Conservation (phyloP, 1,140 invertebrate species). For the Zaprionus ornatus region DNA sequence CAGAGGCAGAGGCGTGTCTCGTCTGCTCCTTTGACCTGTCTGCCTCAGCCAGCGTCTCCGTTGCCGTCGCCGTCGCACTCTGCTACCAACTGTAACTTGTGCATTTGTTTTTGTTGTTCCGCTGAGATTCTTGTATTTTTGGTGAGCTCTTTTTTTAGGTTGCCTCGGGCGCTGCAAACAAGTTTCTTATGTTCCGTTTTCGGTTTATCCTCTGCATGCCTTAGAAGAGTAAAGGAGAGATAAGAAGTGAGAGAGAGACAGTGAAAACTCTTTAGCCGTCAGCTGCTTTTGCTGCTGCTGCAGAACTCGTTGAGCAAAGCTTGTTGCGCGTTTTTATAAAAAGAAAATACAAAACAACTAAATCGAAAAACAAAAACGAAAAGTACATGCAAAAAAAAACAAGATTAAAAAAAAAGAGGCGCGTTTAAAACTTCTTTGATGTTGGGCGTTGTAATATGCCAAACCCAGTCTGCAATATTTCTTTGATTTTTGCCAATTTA, state of each 20-base stretch:
- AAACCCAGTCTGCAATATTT: conserved; percentile 2
- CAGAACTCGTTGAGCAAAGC: conserved; percentile 62
- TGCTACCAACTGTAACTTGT: conserved; percentile 15
- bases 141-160: conserved; percentile 48
- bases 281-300: conserved; percentile 66
- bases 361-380: conserved; percentile 19
- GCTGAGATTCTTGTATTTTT: conserved; percentile 57
- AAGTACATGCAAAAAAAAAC: conserved; percentile 11
- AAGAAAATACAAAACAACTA: conserved; percentile 33
- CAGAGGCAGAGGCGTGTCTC: conserved; percentile 22
- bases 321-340: conserved; percentile 64
- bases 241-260: conserved; percentile 25
- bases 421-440: conserved; percentile 46
- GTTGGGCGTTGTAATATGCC: conserved; percentile 52
- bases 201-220: conserved; percentile 23
- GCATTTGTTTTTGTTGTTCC: conserved; percentile 37
- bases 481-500: conserved; percentile 18
- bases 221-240: conserved; percentile 21
- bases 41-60: conserved; percentile 30
- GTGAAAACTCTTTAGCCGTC: conserved; percentile 41
- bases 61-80: neutral
- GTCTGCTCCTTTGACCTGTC: conserved; percentile 76
- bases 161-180: conserved; percentile 67
- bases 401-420: conserved; percentile 29
- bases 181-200: conserved; percentile 71